Conservation (phyloP, 2,888 invertebrate genomes). For the Oligia latruncula region DNA sequence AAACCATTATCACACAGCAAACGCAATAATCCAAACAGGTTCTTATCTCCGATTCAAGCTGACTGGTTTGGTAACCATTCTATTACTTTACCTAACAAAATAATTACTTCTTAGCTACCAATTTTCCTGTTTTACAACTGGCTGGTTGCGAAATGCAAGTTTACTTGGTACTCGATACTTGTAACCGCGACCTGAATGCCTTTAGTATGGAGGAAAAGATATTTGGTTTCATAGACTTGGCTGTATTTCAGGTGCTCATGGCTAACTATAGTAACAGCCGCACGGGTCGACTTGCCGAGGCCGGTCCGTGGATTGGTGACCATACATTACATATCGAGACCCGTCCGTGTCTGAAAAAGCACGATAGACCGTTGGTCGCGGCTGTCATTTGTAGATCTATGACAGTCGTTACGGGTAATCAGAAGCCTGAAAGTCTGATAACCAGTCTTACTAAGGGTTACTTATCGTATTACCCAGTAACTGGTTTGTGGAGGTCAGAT, state of each 20-base stretch:
- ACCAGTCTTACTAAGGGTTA: background rate
- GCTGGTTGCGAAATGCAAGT: constrained; percentile 40
- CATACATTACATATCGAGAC: background rate
- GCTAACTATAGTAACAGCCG: background rate
- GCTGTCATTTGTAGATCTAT: background rate
- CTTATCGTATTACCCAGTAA: background rate
- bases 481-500: background rate
- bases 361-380: background rate
- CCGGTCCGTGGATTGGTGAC: background rate
- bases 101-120: constrained; percentile 30
- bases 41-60: constrained; percentile 11
- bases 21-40: constrained; percentile 29
- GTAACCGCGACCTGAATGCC: constrained; percentile 51
- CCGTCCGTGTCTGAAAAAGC: background rate
- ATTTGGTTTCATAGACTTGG: background rate
- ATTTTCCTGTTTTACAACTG: constrained; percentile 58
- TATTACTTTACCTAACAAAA: constrained; percentile 36
- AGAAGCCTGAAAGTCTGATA: background rate
- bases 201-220: constrained; percentile 21
- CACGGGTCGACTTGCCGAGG: background rate
- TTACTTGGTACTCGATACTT: constrained; percentile 23
- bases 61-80: constrained; percentile 26
- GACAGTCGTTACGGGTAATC: background rate
- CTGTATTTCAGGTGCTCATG: background rate
- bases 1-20: background rate